Base-by-base conservation (phyloP, 2,888 invertebrate genomes). In the Zelleria hepariella region DNA sequence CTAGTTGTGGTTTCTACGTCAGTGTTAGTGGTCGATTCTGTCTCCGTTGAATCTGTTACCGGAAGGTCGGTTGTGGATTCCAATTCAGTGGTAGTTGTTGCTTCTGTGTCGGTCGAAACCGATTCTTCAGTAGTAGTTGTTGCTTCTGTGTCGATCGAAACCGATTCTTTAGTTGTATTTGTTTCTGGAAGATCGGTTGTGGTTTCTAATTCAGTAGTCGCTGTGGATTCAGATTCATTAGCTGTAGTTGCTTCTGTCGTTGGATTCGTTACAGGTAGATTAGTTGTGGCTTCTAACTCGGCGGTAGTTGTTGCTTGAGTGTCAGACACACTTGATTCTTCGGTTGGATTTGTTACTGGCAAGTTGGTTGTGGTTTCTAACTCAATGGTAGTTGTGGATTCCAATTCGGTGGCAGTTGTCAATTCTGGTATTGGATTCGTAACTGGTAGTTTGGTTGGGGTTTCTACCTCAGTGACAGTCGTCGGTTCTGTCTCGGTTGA, bases 171-270 rank as follows among this genome's bases (percentile, higher is more conserved):
- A 8, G 59, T 20, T 27, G 58, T 58, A 48, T 54, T 56, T 32
- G 58, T 58, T 20, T 59, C 54, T 10, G 42, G 48, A n/a, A n/a
- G n/a, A 27, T 58, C 55, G 15, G 56, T 53, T 23, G 58, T 56
- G n/a, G 54, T 61, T 3, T 58, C 8, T 2, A n/a, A 6, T 42
- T 56, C 58, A n/a, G 63, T 57, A 15, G 58, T 53, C 3, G n/a
- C 15, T 8, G 2, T 27, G 27, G 62, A 51, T 58, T 58, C 59
- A 49, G 10, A 59, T 8, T 60, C 15, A n/a, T 62, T 58, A 1
- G 53, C 48, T 2, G 61, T 58, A 21, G 63, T 63, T 24, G 53
- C 51, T 7, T 24, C 32, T 24, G 54, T 42, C 47, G 59, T 58
- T 21, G 62, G 1, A 52, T 1, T n/a, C 10, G 42, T 42, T 42